Base-by-base conservation (phyloP, 2,113 vertebrate genomes). In the Antechinus flavipes region DNA sequence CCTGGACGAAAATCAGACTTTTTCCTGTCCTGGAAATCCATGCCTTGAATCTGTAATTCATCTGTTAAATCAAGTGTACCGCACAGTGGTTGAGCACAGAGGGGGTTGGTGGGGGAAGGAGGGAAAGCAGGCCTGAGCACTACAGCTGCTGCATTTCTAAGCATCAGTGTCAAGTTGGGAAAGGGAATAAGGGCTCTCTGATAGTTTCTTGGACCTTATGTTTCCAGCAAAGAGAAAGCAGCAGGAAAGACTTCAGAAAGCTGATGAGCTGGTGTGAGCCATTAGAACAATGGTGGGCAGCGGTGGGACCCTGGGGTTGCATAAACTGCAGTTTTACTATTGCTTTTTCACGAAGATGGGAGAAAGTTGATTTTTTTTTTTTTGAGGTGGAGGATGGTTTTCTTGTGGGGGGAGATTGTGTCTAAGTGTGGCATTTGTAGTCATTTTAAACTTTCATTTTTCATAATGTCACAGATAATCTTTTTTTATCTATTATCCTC, bases 391-490 rank as follows among this genome's bases (percentile, higher is more conserved):
- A 35, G n/a, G n/a, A 42, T 23, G 19, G n/a, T 23, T 84, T 84
- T 84, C 68, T 84, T 84, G 68, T 8, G 16, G 55, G 68, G 68
- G n/a, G 35, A 42, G 68, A 35, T 84, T 84, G 42, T 84, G 19
- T 84, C 35, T 84, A 84, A 84, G 68, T 42, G 92, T 96, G 97
- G 98, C 97, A 98, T 96, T 98, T 97, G 98, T 98, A 98, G 98
- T 97, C 98, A 96, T 98, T 98, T 98, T 97, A 97, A 98, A 98
- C 98, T 98, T 99, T 98, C 98, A 98, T 98, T 98, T 98, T 98
- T 98, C 96, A 95, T 98, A 98, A 98, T 98, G 98, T 98, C 98
- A 98, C 97, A 97, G 98, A 97, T 98, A 98, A 98, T 98, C 98
- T 98, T 98, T 84, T 84, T 97, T 99, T 96, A 98, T 98, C 98